phyloP scores from a whole-genome alignment of 2,797 vertebrate genomes.

The Chaunax sp. region DNA sequence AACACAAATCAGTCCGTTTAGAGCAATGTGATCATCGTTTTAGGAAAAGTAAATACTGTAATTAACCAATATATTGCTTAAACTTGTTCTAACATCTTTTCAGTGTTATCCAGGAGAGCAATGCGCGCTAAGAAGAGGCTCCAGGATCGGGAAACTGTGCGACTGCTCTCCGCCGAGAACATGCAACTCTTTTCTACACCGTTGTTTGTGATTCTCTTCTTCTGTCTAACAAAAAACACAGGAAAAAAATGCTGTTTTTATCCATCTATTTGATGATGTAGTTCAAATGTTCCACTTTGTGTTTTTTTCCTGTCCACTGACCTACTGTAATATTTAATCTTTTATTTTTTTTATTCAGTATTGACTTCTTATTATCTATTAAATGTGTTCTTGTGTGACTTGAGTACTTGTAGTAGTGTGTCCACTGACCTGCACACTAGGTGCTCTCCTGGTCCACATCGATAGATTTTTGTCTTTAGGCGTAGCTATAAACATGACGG shows the following conservation, averaged over 20 bases:
- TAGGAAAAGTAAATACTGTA: no score
- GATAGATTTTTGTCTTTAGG: conserved; percentile 90
- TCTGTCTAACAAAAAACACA: neutral
- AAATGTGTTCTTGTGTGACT: conserved; percentile 29
- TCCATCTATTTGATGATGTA: neutral
- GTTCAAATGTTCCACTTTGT: neutral
- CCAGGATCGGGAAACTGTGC: conserved; percentile 84
- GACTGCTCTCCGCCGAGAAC: conserved; percentile 80
- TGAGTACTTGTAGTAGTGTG: conserved; percentile 16
- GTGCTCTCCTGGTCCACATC: conserved; percentile 89
- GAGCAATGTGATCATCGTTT: no score
- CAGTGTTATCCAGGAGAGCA: conserved; percentile 81
- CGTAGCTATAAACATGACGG: conserved; percentile 93
- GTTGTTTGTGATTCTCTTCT: conserved; percentile 79
- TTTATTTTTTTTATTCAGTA: neutral
- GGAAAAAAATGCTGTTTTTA: neutral
- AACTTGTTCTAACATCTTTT: conserved; percentile 8
- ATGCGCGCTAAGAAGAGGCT: conserved; percentile 82
- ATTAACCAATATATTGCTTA: no score
- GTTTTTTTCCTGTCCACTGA: neutral
- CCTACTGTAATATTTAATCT: conserved; percentile 3
- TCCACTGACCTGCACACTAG: conserved; percentile 88
- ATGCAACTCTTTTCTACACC: conserved; percentile 82
- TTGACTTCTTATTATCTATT: conserved; percentile 17
- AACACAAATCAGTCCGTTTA: no score